Conservation (phyloP, 2,797 vertebrate genomes). For the Chaetodon trifasciatus region DNA sequence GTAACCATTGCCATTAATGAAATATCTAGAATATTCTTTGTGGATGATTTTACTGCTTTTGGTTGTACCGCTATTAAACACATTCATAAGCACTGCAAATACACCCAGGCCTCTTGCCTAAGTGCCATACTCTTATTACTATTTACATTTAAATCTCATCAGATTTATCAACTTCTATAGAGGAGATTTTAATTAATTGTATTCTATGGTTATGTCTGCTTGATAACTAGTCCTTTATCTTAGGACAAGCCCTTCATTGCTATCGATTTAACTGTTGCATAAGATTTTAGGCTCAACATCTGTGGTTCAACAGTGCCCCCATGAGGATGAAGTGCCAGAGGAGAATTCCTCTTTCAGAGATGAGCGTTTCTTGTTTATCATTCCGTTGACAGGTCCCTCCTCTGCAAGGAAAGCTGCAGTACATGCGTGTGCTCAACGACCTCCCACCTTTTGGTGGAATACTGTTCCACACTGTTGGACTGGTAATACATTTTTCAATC, state of each 20-base stretch:
- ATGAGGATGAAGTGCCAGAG: slow-evolving; percentile 54
- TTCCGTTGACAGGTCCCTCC: slow-evolving; percentile 89
- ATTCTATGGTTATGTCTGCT: slow-evolving; percentile 35
- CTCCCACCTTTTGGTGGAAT: slow-evolving; percentile 97
- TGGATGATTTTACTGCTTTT: not conserved
- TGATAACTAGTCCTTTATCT: slow-evolving; percentile 44
- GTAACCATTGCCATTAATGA: slow-evolving; percentile 5
- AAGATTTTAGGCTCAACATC: slow-evolving; percentile 47
- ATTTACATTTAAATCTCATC: slow-evolving; percentile 31
- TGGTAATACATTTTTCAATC: slow-evolving; percentile 86
- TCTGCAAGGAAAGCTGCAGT: slow-evolving; percentile 97
- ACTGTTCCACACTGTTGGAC: slow-evolving; percentile 96
- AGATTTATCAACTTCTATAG: not conserved
- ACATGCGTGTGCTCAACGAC: slow-evolving; percentile 97
- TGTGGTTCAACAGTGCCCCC: slow-evolving; percentile 80
- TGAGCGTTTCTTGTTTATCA: slow-evolving; percentile 53
- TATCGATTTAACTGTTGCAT: slow-evolving; percentile 66
- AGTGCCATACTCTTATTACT: slow-evolving; percentile 21
- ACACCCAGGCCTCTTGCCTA: not conserved
- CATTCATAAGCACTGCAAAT: not conserved
- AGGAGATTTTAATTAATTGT: slow-evolving; percentile 29
- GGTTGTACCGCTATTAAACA: slow-evolving; percentile 1
- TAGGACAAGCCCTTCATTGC: slow-evolving; percentile 30
- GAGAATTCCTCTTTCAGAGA: slow-evolving; percentile 29
- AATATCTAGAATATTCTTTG: not conserved